Base-by-base conservation (phyloP, 2,797 vertebrate species). In the Spinibarbus caldwelli region DNA sequence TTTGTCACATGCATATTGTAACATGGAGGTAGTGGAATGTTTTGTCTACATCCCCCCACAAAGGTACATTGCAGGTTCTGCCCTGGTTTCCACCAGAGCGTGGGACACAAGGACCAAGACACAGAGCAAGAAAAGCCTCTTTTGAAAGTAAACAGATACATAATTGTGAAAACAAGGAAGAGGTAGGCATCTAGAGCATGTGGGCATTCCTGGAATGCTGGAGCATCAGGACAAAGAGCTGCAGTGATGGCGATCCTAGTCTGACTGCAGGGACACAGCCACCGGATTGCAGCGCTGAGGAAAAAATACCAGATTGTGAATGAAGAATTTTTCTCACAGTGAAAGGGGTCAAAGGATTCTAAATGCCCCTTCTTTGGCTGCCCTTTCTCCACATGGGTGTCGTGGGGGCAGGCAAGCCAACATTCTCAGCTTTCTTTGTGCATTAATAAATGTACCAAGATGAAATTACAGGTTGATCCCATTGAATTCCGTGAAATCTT, bases 121-220 rank as follows among this genome's bases (percentile, higher is more conserved):
- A 89, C 90, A 90, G 91, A 89, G 91, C 92, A 91, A 94, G 97
- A 97, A 96, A 95, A 92, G 94, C 91, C 89, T 91, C 96, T 96
- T 97, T 97, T 95, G 95, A 98, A 96, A 92, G 92, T 98, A 97
- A 98, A 98, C 97, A 98, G 97, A 96, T 93, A 94, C 94, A 94
- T 95, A 97, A 98, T 98, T 98, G 98, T 99, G 95, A 97, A 97
- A 98, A 98, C 96, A 97, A 97, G 97, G 97, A 98, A 97, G 96
- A 97, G 87, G 93, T 88, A 93, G 97, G 97, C 93, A 98, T 99
- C 93, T 93, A 90, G 96, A 95, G 95, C 96, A 98, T 95, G 97
- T 95, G 97, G 96, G 95, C 97, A 97, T 97, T 95, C 96, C 92
- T 96, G 94, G 97, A 98, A 99, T 98, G 97, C 94, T 87, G 91